Conservation (phyloP, 2,113 vertebrate genomes). For the Octodon degus region DNA sequence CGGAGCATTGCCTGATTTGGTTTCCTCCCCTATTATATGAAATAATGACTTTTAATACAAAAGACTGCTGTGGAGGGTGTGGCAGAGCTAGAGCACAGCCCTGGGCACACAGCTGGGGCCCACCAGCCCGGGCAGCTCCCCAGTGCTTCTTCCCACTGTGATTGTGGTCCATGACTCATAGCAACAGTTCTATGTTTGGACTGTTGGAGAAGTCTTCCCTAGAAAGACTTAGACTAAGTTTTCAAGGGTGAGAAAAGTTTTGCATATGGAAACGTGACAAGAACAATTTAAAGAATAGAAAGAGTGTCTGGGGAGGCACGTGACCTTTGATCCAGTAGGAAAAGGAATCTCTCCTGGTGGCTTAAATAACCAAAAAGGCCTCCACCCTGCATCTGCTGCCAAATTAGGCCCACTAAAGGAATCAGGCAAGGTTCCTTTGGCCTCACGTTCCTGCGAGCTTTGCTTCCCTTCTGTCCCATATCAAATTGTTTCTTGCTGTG, state of each 20-base stretch:
- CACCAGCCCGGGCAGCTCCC: neutral
- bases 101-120: neutral
- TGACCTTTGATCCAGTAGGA: neutral
- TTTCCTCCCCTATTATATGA: neutral
- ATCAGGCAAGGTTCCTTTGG: neutral
- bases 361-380: neutral
- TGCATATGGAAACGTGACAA: neutral
- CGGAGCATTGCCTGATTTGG: neutral
- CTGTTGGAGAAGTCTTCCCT: slow-evolving; percentile 19
- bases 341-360: neutral
- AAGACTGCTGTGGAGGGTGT: neutral
- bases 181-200: neutral
- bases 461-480: neutral
- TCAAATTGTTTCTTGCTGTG: neutral
- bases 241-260: neutral
- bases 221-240: slow-evolving; percentile 28
- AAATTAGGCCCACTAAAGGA: neutral
- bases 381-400: neutral
- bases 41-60: too few relatives aligned
- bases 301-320: rapidly evolving
- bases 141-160: neutral
- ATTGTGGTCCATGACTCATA: neutral
- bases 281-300: neutral
- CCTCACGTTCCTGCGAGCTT: neutral
- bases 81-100: neutral